phyloP scores from a whole-genome alignment of 2,888 invertebrate genomes.

The Mayetiola destructor region DNA sequence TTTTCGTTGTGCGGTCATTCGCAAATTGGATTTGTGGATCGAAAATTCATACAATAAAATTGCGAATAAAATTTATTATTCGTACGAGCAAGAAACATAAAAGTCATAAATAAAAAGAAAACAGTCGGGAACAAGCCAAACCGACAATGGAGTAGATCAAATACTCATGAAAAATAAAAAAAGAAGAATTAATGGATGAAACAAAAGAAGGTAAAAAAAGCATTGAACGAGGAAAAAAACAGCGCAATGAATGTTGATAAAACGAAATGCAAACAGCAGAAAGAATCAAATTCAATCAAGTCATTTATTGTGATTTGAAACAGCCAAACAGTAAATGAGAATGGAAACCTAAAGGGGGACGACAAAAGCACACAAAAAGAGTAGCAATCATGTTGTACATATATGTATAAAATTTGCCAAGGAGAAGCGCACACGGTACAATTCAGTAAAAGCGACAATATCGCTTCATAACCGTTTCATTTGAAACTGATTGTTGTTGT shows the following conservation, averaged over 20 bases:
- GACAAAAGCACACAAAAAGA: background rate
- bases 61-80: background rate
- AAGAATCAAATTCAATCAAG: slow-evolving; percentile 9
- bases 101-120: no score
- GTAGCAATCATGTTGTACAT: background rate
- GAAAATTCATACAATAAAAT: slow-evolving; percentile 5
- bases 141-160: no score
- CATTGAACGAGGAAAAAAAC: no score
- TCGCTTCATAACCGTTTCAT: background rate
- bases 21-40: slow-evolving; percentile 13
- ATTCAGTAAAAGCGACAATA: background rate
- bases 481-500: no score
- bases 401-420: background rate
- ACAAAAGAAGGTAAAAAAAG: no score
- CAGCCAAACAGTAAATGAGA: background rate
- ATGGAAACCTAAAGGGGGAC: background rate
- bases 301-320: background rate
- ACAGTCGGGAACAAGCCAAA: no score
- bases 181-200: no score
- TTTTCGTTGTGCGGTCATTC: background rate
- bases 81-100: background rate
- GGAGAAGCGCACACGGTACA: background rate
- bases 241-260: no score
- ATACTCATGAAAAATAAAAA: no score
- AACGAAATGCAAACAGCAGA: background rate